Evolutionary conservation across 1,140 invertebrate genomes (phyloP), one percentile per base, ranked within the genome.

Genomic region (Copidosoma floridanum): DNA sequence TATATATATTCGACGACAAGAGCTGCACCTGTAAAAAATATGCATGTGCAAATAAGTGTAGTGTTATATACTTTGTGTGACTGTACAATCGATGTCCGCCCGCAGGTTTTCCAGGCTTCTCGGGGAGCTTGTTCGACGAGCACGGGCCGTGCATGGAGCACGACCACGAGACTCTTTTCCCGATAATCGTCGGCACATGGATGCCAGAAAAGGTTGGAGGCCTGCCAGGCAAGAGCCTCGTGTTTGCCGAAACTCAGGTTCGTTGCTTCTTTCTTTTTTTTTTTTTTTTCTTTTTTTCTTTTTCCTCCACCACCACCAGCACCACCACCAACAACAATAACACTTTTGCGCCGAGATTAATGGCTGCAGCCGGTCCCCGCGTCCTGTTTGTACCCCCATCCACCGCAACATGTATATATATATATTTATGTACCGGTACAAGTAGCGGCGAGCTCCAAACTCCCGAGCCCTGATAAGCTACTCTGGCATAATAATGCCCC

Each of bases 241-340:
- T 95, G 56, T 92, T 94, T 72, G 89, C 90, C 14, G 93, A 95
- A 81, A 92, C 90, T 44, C 92, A 94, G 85, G 90, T 91, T 57
- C 38, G 57, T 66, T 21, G 27, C 24, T 53, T 53, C 18, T 20
- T 50, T 29, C 26, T 27, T 41, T n/a, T 38, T 38, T 35, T 37
- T 51, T 18, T 37, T 38, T 37, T 32, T 32, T 32, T 32, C 12
- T 32, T 32, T 32, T 8, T 32, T 32, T 32, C 29, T 32, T 12
- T 12, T 32, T 32, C 29, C 29, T 32, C 29, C 12, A 8, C 12
- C 29, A 6, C 14, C 14, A 16, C 20, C 16, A 7, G 16, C 20
- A 16, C 6, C 16, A 12, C 41, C 7, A 12, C 18, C 10, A 1
- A 5, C 14, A 14, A 51, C 57, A 47, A 54, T 54, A 54, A 60